A percentile compares a stretch with the other conserved stretches of the same genome.
phyloP scores from a whole-genome alignment of 2,113 vertebrate genomes.

The Cacatua alba region DNA sequence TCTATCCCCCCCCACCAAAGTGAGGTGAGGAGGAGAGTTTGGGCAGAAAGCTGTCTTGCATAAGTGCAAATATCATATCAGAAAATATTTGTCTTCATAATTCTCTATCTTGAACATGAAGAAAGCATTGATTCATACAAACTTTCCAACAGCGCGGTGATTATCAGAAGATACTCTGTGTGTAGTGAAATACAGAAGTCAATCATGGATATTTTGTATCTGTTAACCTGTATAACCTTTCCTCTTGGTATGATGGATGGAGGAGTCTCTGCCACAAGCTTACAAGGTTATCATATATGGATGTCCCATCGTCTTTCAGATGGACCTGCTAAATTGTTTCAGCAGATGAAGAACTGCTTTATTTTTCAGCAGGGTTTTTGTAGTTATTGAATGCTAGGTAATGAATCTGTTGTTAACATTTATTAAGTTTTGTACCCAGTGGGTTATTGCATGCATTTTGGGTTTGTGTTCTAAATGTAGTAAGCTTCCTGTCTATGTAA shows the following conservation, averaged over 20 bases:
- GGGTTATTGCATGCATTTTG: background rate
- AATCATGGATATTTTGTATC: constrained; percentile 18
- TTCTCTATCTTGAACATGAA: background rate
- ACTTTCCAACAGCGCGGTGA: background rate
- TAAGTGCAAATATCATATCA: background rate
- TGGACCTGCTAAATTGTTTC: background rate
- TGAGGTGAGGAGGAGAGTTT: background rate
- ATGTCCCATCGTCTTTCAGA: constrained; percentile 6
- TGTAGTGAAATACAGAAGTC: constrained; percentile 38
- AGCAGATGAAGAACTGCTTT: background rate
- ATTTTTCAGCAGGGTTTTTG: background rate
- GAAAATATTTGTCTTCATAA: background rate
- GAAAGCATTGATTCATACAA: constrained; percentile 25
- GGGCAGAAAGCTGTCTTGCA: background rate
- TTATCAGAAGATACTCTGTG: background rate
- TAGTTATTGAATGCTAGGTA: background rate
- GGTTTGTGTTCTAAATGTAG: background rate
- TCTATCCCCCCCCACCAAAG: fast-evolving
- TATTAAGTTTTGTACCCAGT: background rate
- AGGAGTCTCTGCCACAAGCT: constrained; percentile 9
- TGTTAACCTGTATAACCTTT: constrained; percentile 57
- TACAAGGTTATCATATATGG: background rate
- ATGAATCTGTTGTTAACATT: background rate
- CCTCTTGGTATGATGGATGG: constrained; percentile 42
- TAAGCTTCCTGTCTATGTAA: background rate